phyloP scores from a whole-genome alignment of 2,113 vertebrate genomes.

The Rhinopithecus roxellana region DNA sequence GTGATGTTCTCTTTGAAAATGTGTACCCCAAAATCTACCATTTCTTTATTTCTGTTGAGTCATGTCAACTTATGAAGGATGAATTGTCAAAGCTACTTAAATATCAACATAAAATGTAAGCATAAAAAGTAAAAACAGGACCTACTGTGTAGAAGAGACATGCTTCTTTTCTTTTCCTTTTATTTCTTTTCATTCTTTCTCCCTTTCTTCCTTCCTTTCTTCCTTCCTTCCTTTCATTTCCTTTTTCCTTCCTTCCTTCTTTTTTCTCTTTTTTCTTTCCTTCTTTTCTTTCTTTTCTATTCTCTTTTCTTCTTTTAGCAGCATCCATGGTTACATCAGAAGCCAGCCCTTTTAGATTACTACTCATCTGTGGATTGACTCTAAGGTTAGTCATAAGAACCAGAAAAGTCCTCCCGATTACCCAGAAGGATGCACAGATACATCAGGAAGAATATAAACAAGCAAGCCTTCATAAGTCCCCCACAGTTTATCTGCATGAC shows the following conservation, averaged over 20 bases:
- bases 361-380: neutral
- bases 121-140: neutral
- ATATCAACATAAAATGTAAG: neutral
- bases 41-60: neutral
- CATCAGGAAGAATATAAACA: neutral
- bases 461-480: neutral
- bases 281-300: neutral
- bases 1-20: neutral
- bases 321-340: neutral
- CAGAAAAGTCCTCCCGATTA: neutral
- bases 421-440: neutral
- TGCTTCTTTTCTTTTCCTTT: neutral
- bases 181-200: neutral
- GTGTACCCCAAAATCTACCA: neutral
- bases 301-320: neutral
- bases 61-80: neutral
- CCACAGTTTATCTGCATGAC: neutral
- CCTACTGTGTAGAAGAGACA: neutral
- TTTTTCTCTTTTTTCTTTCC: too few species aligned
- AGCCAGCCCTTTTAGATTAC: neutral
- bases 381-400: neutral
- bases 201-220: neutral
- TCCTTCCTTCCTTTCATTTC: neutral
- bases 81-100: conserved; percentile 1
- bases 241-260: too few species aligned